Percentiles rank a stretch among this genome's conserved stretches.
Evolutionary conservation across 2,797 vertebrate species (phyloP).

Genomic region (Chelon auratus): DNA sequence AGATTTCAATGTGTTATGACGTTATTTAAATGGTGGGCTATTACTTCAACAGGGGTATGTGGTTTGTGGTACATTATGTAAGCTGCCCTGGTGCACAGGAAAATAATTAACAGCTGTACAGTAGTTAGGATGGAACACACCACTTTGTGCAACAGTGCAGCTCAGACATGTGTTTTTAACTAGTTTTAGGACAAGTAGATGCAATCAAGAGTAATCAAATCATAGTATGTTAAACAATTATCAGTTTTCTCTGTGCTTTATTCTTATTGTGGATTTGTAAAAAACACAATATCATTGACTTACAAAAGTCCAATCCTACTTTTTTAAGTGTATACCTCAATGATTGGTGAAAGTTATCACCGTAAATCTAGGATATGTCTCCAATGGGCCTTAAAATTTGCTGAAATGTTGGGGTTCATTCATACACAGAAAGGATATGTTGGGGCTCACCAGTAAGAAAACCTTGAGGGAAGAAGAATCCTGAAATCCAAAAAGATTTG

Average conservation of each 20-base stretch:
- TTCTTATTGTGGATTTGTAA: too few species aligned
- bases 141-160: too few species aligned
- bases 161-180: too few species aligned
- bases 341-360: neutral
- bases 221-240: too few species aligned
- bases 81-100: neutral
- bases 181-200: too few species aligned
- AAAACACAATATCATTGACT: too few species aligned
- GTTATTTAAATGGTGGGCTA: neutral
- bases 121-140: neutral
- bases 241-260: too few species aligned
- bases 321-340: neutral
- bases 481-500: constrained; percentile 88
- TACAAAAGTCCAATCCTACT: neutral
- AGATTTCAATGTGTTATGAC: neutral
- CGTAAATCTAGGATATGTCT: neutral
- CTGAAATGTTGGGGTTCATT: constrained; percentile 3
- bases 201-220: too few species aligned
- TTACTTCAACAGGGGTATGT: too few species aligned
- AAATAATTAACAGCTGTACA: neutral
- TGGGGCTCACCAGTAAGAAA: constrained; percentile 85
- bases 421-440: constrained; percentile 4
- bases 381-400: neutral
- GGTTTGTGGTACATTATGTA: too few species aligned
- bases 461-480: constrained; percentile 89